These are phyloP conservation scores for Coregonus ussuriensis DNA, from an alignment of 2,797 vertebrate genomes.

Conservation along the genomic window DNA sequence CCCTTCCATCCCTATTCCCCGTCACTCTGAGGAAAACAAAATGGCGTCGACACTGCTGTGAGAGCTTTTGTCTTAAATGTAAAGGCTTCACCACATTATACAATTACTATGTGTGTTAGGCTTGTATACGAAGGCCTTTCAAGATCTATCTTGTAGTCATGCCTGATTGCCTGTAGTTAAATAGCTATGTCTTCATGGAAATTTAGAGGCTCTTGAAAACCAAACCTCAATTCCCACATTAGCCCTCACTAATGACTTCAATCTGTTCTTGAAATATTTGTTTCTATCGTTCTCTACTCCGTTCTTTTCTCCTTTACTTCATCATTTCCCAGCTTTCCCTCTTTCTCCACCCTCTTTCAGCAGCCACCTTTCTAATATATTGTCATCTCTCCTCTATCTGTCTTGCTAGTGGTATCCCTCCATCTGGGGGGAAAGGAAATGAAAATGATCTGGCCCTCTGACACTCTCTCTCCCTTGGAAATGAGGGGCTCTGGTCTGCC, in stretches of 20 bases:
- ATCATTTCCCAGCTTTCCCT: background rate
- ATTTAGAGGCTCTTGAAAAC: too few relatives aligned
- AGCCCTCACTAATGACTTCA: too few relatives aligned
- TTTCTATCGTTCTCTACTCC: background rate
- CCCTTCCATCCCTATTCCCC: background rate
- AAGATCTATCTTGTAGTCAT: too few relatives aligned
- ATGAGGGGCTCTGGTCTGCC: slow-evolving; percentile 25
- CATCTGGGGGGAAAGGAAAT: slow-evolving; percentile 16
- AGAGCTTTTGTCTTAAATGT: background rate
- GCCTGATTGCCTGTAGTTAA: too few relatives aligned
- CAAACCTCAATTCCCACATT: too few relatives aligned
- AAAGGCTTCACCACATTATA: background rate
- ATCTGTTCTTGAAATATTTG: background rate
- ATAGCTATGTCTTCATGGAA: too few relatives aligned
- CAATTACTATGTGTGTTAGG: background rate
- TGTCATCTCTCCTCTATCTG: background rate
- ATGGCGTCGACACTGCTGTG: background rate
- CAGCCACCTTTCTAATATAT: background rate
- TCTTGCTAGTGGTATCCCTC: background rate
- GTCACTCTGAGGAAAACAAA: background rate
- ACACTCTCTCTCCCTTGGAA: slow-evolving; percentile 22
- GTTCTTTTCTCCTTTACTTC: background rate
- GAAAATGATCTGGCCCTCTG: slow-evolving; percentile 24
- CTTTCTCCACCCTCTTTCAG: background rate
- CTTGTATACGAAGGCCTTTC: too few relatives aligned